Evolutionary conservation across 2,888 invertebrate species (phyloP).

Genomic region (Eurytoma adleriae): DNA sequence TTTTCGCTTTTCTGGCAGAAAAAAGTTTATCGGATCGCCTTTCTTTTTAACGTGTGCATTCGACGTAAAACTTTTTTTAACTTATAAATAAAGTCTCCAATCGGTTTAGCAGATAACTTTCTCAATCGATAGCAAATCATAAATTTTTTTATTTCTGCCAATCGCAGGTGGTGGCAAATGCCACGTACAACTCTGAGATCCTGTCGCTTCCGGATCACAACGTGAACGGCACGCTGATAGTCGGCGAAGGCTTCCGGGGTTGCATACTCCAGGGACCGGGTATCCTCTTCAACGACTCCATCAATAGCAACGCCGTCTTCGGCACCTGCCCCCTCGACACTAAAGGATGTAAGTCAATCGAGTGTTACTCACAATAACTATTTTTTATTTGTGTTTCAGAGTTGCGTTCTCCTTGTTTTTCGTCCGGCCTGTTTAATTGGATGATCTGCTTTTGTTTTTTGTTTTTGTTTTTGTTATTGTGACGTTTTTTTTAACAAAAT

Average conservation of each 20-base stretch:
- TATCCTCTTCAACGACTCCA: constrained; percentile 84
- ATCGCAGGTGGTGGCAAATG: constrained; percentile 85
- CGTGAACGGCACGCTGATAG: constrained; percentile 84
- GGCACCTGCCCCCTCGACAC: constrained; percentile 86
- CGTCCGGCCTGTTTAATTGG: neutral
- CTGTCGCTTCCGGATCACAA: constrained; percentile 85
- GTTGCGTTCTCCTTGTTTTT: neutral
- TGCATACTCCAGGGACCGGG: constrained; percentile 93
- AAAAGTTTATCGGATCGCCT: neutral
- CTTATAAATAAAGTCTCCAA: neutral
- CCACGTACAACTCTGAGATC: constrained; percentile 86
- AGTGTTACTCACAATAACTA: neutral
- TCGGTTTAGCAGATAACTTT: neutral
- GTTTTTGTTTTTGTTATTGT: constrained; percentile 12
- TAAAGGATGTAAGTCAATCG: constrained; percentile 81
- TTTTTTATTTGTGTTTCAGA: neutral
- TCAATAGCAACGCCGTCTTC: constrained; percentile 84
- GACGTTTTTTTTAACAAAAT: too few species aligned
- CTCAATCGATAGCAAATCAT: neutral
- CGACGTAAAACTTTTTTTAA: too few species aligned
- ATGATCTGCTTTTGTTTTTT: neutral
- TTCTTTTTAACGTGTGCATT: constrained; percentile 2
- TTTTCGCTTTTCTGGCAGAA: too few species aligned
- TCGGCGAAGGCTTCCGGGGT: constrained; percentile 89
- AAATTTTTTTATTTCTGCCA: neutral